These are phyloP conservation scores for Cosmia trapezina DNA, from an alignment of 2,888 invertebrate genomes.

Conservation along the genomic window DNA sequence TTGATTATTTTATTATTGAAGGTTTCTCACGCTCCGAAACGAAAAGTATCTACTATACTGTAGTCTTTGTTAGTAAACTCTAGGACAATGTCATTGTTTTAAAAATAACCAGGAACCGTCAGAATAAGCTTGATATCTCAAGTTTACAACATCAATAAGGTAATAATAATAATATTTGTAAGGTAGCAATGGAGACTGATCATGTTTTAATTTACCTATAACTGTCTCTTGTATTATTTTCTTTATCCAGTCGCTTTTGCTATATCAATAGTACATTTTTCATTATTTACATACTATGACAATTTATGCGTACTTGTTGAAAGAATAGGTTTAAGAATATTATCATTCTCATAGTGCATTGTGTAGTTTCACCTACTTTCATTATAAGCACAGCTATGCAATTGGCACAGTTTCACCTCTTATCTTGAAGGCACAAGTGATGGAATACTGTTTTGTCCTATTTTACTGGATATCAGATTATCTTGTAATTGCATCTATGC, in stretches of 20 bases:
- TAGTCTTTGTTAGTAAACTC: constrained; percentile 1
- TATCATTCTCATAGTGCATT: not conserved
- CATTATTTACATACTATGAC: not conserved
- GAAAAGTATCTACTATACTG: not conserved
- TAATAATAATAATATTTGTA: not conserved
- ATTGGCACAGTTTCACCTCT: constrained; percentile 33
- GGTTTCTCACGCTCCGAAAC: too few species aligned
- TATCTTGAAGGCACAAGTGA: constrained; percentile 52
- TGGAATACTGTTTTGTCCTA: constrained; percentile 39
- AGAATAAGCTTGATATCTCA: not conserved
- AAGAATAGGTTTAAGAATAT: not conserved
- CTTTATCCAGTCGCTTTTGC: not conserved
- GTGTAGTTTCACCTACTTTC: constrained; percentile 20
- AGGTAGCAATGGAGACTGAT: not conserved
- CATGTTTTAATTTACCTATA: constrained; percentile 11
- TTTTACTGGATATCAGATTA: constrained; percentile 45
- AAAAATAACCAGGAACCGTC: not conserved
- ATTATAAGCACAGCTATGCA: constrained; percentile 13
- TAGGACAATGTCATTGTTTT: not conserved
- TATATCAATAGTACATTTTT: not conserved
- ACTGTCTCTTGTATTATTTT: not conserved
- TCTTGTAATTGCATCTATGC: constrained; percentile 38
- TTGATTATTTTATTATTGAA: not conserved
- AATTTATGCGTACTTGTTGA: not conserved
- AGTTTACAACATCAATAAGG: constrained; percentile 9